Percentiles rank a stretch among this genome's conserved stretches.
Conservation (phyloP, 2,797 vertebrate species). For the Lophotriccus pileatus region DNA sequence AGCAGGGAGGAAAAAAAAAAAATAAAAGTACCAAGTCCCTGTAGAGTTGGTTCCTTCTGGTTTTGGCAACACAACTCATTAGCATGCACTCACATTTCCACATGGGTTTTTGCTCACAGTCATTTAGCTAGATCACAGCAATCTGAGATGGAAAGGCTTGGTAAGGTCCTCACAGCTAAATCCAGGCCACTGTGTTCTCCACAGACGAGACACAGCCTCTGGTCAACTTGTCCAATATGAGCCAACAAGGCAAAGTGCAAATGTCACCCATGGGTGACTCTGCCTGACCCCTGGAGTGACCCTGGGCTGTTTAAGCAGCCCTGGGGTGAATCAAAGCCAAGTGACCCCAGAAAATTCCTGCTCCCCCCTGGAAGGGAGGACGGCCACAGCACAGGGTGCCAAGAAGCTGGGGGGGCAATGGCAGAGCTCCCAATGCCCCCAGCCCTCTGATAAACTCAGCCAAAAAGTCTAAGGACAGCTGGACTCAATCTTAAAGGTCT, state of each 20-base stretch:
- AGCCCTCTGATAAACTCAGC: not conserved
- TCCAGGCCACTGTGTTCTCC: not conserved
- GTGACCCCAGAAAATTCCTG: not conserved
- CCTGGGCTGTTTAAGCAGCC: fast-evolving
- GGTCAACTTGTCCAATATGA: not conserved
- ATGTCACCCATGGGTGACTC: not conserved
- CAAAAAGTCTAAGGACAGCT: not conserved
- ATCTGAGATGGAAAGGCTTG: not conserved
- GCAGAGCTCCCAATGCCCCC: not conserved
- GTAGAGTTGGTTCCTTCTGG: constrained; percentile 57
- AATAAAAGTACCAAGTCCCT: constrained; percentile 31
- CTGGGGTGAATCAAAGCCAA: not conserved
- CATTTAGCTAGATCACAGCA: constrained; percentile 8
- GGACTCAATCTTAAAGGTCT: not conserved
- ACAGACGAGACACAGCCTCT: fast-evolving
- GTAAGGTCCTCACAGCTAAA: not conserved
- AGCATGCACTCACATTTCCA: constrained; percentile 42
- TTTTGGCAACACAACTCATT: constrained; percentile 46
- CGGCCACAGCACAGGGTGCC: not conserved
- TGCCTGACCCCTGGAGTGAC: fast-evolving
- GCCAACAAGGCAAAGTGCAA: not conserved
- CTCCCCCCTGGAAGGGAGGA: fast-evolving
- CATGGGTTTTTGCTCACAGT: not conserved
- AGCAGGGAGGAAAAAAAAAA: not conserved
- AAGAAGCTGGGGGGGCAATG: fast-evolving